Evolutionary conservation across 2,888 invertebrate species (phyloP).

Genomic region (Pherbina coryleti): DNA sequence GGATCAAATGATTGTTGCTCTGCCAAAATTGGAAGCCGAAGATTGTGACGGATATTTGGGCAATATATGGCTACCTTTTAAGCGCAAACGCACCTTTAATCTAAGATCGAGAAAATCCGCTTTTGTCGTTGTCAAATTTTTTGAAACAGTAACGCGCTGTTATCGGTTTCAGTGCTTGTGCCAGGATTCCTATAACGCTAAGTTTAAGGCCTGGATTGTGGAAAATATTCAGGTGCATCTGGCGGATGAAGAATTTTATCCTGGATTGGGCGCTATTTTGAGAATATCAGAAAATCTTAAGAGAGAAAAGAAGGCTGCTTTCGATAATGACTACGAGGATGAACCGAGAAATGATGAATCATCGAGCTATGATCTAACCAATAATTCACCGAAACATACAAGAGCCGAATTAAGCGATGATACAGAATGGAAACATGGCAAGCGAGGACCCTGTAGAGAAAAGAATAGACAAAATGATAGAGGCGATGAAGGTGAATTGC

Average conservation of each 20-base stretch:
- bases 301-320: slow-evolving; percentile 34
- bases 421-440: neutral
- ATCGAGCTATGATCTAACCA: neutral
- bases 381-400: neutral
- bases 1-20: slow-evolving; percentile 60
- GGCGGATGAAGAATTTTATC: slow-evolving; percentile 64
- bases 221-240: slow-evolving; percentile 62
- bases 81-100: slow-evolving; percentile 61
- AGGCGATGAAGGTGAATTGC: slow-evolving; percentile 21
- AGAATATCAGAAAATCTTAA: slow-evolving; percentile 59
- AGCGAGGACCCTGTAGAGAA: slow-evolving; percentile 23
- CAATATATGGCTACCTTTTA: slow-evolving; percentile 66
- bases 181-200: slow-evolving; percentile 59
- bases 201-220: slow-evolving; percentile 61
- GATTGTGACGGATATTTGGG: slow-evolving; percentile 56
- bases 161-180: slow-evolving; percentile 59
- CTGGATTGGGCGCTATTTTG: slow-evolving; percentile 64
- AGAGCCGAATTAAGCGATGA: slow-evolving; percentile 10
- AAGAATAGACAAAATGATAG: neutral
- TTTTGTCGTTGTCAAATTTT: slow-evolving; percentile 63
- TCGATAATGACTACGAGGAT: slow-evolving; percentile 25
- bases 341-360: neutral
- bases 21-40: slow-evolving; percentile 61
- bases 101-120: slow-evolving; percentile 58
- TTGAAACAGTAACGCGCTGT: slow-evolving; percentile 60